These are phyloP conservation scores for Polypedilum pembai DNA, from an alignment of 1,140 invertebrate species.

Conservation along the genomic window DNA sequence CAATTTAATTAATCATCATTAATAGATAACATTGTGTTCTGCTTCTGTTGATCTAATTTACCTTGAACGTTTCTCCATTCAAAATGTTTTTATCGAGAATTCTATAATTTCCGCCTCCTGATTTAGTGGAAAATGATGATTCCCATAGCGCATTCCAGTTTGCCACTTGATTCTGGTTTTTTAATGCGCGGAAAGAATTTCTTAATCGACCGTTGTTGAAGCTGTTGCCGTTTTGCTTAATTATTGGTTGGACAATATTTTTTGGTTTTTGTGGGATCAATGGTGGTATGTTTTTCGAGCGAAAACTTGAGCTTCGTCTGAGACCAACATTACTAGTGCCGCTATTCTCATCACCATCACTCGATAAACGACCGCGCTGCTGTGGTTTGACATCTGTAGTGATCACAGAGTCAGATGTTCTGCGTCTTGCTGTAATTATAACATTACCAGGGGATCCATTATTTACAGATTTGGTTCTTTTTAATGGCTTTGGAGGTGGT, in stretches of 20 bases:
- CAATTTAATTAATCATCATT: conserved; percentile 9
- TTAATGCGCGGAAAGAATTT: conserved; percentile 22
- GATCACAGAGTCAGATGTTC: conserved; percentile 28
- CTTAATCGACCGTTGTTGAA: conserved; percentile 24
- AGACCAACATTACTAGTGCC: not conserved
- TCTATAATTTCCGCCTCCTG: not conserved
- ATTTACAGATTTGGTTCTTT: conserved; percentile 27
- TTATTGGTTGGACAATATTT: conserved; percentile 44
- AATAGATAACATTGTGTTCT: not conserved
- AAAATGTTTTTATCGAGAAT: conserved; percentile 13
- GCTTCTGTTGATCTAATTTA: not conserved
- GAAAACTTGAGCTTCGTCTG: conserved; percentile 30
- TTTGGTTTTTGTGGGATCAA: conserved; percentile 40
- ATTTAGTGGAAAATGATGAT: not conserved
- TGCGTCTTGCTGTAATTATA: conserved; percentile 22
- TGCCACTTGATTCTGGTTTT: conserved; percentile 9
- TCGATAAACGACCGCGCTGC: conserved; percentile 31
- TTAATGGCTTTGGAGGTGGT: conserved; percentile 26
- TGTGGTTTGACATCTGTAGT: conserved; percentile 3
- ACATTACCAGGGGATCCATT: conserved; percentile 31
- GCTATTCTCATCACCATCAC: conserved; percentile 32
- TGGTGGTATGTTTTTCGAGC: conserved; percentile 35
- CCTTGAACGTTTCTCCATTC: not conserved
- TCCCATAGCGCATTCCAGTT: conserved; percentile 29
- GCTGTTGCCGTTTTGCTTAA: not conserved